Evolutionary conservation across 2,888 invertebrate genomes (phyloP).

Genomic region (Drosophila cognata): DNA sequence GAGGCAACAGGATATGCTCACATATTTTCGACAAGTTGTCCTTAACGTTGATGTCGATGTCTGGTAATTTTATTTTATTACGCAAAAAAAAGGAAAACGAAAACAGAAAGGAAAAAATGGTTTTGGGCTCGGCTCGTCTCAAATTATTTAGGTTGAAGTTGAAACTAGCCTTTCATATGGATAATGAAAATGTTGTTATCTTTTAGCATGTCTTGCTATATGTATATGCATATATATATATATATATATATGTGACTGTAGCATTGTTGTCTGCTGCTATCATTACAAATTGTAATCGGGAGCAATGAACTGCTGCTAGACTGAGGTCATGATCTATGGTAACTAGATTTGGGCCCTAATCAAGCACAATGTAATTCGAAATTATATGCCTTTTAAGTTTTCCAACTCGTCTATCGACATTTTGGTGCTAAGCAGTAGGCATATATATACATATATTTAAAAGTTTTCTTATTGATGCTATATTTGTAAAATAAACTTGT

Average conservation of each 20-base stretch:
- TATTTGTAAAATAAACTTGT: not conserved
- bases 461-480: constrained; percentile 8
- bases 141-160: constrained; percentile 20
- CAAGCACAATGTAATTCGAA: constrained; percentile 26
- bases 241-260: not conserved
- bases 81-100: not conserved
- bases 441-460: not conserved
- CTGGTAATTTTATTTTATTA: constrained; percentile 69
- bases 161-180: constrained; percentile 38
- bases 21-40: constrained; percentile 39
- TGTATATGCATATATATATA: not conserved
- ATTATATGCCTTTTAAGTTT: not conserved
- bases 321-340: constrained; percentile 22
- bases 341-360: constrained; percentile 34
- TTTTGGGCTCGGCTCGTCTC: constrained; percentile 13
- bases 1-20: constrained; percentile 17
- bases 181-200: constrained; percentile 54
- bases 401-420: not conserved
- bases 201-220: constrained; percentile 32
- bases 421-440: not conserved
- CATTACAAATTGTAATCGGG: constrained; percentile 46
- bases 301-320: constrained; percentile 36
- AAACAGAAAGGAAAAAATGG: constrained; percentile 17
- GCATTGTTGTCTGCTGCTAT: constrained; percentile 26
- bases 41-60: constrained; percentile 45